phyloP scores from a whole-genome alignment of 2,797 vertebrate species.

The Mus spretus region DNA sequence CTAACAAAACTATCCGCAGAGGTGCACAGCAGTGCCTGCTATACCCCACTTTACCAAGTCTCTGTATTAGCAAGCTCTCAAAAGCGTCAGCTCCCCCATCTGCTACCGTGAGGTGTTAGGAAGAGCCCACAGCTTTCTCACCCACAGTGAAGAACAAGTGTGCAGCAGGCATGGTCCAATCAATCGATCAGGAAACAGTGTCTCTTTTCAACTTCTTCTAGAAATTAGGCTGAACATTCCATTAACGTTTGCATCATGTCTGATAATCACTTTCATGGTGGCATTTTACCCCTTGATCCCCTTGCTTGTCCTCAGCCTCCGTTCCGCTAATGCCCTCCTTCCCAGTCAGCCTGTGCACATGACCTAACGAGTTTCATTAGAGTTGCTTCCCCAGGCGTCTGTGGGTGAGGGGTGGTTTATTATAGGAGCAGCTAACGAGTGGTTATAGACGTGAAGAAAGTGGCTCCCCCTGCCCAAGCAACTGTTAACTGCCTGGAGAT shows the following conservation, averaged over 20 bases:
- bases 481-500: background rate
- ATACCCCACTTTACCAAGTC: background rate
- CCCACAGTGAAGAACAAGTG: background rate
- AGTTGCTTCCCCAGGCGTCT: background rate
- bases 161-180: background rate
- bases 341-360: background rate
- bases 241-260: background rate
- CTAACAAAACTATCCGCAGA: background rate
- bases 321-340: background rate
- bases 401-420: background rate
- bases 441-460: background rate
- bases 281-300: background rate
- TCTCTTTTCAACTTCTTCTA: conserved; percentile 53
- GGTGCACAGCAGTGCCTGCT: background rate
- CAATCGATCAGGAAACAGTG: background rate
- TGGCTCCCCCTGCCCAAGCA: background rate
- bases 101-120: background rate
- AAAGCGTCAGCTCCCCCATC: background rate
- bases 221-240: background rate
- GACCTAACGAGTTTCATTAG: background rate
- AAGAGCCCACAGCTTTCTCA: conserved; percentile 21
- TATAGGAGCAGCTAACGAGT: background rate
- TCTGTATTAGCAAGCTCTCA: background rate
- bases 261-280: background rate
- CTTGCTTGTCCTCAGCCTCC: background rate